Evolutionary conservation across 2,888 invertebrate genomes (phyloP), one percentile per base, ranked within the genome.

Genomic region (Nineta flava): DNA sequence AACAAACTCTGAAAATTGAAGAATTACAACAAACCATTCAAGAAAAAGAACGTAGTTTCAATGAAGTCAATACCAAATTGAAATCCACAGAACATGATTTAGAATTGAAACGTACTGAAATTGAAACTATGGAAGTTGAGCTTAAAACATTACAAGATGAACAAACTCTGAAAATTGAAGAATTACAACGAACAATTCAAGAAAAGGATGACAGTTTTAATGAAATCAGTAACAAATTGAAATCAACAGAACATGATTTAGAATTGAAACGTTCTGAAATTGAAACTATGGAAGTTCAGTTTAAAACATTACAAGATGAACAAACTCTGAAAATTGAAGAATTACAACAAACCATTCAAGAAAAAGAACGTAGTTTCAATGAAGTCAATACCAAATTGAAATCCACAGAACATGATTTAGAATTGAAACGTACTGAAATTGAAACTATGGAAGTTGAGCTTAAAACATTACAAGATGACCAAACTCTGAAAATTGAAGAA

Each of bases 51-150:
- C 6, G 9, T 16, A n/a, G 6, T 16, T 19, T 19, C 17, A 43
- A 43, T 19, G 21, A 43, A 17, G 10, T 19, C 2, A 21, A 6
- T 16, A 2, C 2, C 17, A 43, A 12, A 43, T 12, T 43, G 19
- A 17, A 43, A 43, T 6, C 13, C n/a, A 9, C 10, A 17, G 15
- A 21, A 21, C 7, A 13, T 13, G 19, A 43, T 2, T 43, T 43
- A n/a, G 57, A 59, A 32, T 26, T 7, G 26, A 26, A 26, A 26
- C 26, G 26, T 6, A 26, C 4, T 5, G 26, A 26, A 26, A 26
- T 26, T 2, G 26, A 26, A 26, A 7, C 26, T 2, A 26, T 26
- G 7, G 26, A 26, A 26, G n/a, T n/a, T n/a, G n/a, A n/a, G n/a
- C n/a, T n/a, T n/a, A 26, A 26, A 5, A 7, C 26, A 2, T 26